These are phyloP conservation scores for Sitodiplosis mosellana DNA, from an alignment of 1,140 invertebrate genomes.

Conservation along the genomic window DNA sequence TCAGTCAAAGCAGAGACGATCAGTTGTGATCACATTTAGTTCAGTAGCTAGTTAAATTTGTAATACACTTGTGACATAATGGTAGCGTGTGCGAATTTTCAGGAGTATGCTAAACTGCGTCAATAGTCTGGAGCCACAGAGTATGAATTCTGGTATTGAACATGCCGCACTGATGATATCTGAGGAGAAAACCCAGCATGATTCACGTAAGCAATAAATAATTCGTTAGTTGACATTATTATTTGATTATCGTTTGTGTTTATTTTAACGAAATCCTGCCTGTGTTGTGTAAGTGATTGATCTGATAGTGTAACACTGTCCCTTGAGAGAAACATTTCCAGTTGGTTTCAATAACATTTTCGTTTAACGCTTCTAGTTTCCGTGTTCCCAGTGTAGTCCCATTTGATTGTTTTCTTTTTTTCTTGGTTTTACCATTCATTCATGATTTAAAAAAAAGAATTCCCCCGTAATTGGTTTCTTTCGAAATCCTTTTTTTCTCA, in stretches of 20 bases:
- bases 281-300: not conserved
- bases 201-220: constrained; percentile 49
- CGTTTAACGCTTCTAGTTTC: not conserved
- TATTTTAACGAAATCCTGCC: not conserved
- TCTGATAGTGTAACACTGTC: no score
- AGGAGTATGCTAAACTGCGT: constrained; percentile 71
- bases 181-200: constrained; percentile 57
- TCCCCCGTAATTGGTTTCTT: no score
- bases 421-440: not conserved
- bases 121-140: constrained; percentile 57
- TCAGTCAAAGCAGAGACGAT: no score
- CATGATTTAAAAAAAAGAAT: not conserved
- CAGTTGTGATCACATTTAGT: no score
- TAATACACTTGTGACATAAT: constrained; percentile 30
- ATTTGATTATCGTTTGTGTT: constrained; percentile 1
- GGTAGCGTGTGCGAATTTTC: constrained; percentile 40
- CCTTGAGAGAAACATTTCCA: no score
- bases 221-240: not conserved
- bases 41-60: no score
- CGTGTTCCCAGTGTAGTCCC: no score
- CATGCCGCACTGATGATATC: constrained; percentile 54
- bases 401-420: not conserved
- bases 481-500: no score
- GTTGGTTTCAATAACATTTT: no score
- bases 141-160: constrained; percentile 43